Percentiles rank a stretch among this genome's conserved stretches.
Conservation (phyloP, 2,888 invertebrate species). For the Epirrhoe tristata region DNA sequence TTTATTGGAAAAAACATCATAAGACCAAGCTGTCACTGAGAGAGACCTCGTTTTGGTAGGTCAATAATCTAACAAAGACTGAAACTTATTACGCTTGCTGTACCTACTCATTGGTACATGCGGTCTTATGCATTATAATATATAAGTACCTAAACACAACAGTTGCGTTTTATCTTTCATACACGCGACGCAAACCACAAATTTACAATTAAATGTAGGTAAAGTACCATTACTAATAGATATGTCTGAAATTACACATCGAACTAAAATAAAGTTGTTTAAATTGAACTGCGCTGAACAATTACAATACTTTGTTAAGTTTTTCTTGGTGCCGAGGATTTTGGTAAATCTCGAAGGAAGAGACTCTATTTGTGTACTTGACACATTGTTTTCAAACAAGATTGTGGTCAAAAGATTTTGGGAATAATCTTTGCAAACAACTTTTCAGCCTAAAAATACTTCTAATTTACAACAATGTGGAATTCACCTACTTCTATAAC, state of each 20-base stretch:
- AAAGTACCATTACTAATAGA: neutral
- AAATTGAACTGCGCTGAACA: no score
- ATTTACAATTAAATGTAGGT: neutral
- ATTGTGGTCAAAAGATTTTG: no score
- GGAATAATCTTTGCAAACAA: no score
- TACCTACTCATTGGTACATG: neutral
- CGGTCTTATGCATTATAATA: neutral
- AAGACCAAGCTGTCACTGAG: no score
- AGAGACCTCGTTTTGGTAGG: no score
- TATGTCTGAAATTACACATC: neutral
- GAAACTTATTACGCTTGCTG: neutral
- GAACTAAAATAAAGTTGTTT: neutral
- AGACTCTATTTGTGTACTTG: no score
- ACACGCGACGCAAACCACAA: slow-evolving; percentile 9
- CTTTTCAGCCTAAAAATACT: no score
- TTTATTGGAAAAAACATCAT: no score
- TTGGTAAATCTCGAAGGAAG: no score
- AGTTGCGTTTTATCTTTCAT: slow-evolving; percentile 8
- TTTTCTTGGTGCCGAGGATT: no score
- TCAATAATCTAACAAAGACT: neutral
- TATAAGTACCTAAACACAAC: neutral
- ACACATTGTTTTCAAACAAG: no score
- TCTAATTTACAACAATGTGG: neutral
- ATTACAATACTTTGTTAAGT: no score
- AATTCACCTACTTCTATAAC: neutral